These are phyloP conservation scores for Vulpes lagopus DNA, from an alignment of 2,113 vertebrate species.

Conservation along the genomic window DNA sequence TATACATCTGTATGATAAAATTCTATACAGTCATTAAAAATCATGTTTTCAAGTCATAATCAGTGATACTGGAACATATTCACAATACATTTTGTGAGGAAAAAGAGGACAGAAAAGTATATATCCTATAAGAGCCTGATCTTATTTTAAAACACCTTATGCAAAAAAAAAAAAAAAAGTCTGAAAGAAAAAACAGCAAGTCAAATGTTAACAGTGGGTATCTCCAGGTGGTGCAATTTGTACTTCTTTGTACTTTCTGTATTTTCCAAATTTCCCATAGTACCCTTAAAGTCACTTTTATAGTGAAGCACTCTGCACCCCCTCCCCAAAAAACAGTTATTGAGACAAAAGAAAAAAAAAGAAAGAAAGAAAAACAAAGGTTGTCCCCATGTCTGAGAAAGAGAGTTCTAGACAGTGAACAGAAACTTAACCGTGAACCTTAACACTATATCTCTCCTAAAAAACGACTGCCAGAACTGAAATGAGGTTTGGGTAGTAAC, in stretches of 20 bases:
- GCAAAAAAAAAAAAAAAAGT: slow-evolving; percentile 52
- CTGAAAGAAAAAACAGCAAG: not conserved
- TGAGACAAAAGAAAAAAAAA: not conserved
- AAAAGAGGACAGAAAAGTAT: not conserved
- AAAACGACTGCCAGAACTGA: not conserved
- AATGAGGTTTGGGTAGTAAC: not conserved
- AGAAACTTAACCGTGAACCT: not conserved
- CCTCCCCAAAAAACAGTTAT: not conserved
- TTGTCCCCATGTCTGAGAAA: not conserved
- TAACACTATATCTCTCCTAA: not conserved
- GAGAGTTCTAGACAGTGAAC: not conserved
- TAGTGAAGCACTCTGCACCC: not conserved
- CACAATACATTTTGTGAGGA: not conserved
- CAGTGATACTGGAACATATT: not conserved
- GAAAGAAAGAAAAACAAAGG: not conserved
- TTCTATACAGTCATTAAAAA: not conserved
- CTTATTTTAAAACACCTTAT: slow-evolving; percentile 22
- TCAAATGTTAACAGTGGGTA: not conserved
- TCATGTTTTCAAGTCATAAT: slow-evolving; percentile 35
- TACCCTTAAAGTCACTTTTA: slow-evolving; percentile 28
- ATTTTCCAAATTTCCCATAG: slow-evolving; percentile 51
- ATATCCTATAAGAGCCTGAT: not conserved
- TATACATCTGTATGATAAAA: not conserved
- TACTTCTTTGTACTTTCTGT: slow-evolving; percentile 10
- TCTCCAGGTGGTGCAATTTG: not conserved